A percentile compares a stretch with the other conserved stretches of the same genome.
Evolutionary conservation across 2,888 invertebrate genomes (phyloP).

Genomic region (Hartigia nigra): DNA sequence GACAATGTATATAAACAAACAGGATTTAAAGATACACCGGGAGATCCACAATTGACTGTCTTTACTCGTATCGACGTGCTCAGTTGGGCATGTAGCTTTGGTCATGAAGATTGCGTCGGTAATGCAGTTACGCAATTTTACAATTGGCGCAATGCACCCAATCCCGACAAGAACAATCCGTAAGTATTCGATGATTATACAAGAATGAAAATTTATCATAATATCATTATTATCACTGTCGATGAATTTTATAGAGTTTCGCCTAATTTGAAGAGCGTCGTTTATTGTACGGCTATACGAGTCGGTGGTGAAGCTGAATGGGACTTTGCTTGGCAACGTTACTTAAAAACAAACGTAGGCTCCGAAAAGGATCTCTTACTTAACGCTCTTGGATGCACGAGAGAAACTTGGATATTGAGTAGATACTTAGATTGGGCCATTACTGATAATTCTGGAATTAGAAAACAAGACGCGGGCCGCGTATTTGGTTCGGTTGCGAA

Average conservation of each 20-base stretch:
- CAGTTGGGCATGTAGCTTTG: constrained; percentile 80
- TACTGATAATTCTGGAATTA: constrained; percentile 79
- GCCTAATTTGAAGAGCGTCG: constrained; percentile 83
- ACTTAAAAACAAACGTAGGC: constrained; percentile 79
- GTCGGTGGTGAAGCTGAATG: constrained; percentile 87
- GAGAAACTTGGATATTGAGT: constrained; percentile 84
- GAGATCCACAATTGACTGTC: constrained; percentile 76
- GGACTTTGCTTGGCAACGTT: constrained; percentile 89
- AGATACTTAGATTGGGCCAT: constrained; percentile 82
- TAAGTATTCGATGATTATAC: constrained; percentile 64
- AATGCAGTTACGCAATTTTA: constrained; percentile 79
- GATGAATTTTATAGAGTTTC: constrained; percentile 73
- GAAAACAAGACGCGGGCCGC: constrained; percentile 83
- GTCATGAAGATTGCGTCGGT: constrained; percentile 79
- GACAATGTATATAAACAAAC: constrained; percentile 76
- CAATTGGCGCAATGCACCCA: constrained; percentile 78
- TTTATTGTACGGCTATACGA: constrained; percentile 88
- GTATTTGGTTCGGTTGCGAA: constrained; percentile 82
- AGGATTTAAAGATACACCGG: constrained; percentile 74
- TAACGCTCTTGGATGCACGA: constrained; percentile 83
- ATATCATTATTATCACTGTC: constrained; percentile 10
- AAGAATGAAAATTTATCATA: neutral
- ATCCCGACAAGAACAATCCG: constrained; percentile 82
- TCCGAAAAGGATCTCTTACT: constrained; percentile 84
- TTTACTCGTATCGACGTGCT: constrained; percentile 80